phyloP scores from a whole-genome alignment of 2,797 vertebrate genomes.

The Zenarchopterus dispar region DNA sequence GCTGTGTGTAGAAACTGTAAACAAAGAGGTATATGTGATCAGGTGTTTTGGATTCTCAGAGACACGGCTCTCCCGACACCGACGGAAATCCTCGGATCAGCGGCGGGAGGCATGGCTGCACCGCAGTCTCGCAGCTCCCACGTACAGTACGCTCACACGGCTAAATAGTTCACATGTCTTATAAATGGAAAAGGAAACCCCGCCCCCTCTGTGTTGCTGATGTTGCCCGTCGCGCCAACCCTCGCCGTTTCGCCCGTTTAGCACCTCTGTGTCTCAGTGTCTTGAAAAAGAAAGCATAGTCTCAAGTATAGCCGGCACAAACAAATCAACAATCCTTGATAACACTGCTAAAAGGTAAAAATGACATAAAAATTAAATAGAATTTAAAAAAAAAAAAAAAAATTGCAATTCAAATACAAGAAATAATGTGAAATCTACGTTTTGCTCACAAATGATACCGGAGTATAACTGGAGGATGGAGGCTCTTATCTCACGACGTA shows the following conservation, averaged over 20 bases:
- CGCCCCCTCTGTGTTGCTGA: constrained; percentile 3
- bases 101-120: constrained; percentile 75
- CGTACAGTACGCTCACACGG: constrained; percentile 52
- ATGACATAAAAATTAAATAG: constrained; percentile 90
- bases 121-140: constrained; percentile 40
- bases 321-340: constrained; percentile 90
- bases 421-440: constrained; percentile 89
- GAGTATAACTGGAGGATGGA: constrained; percentile 72
- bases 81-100: constrained; percentile 84
- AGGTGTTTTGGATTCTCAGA: constrained; percentile 90
- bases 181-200: constrained; percentile 8
- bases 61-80: constrained; percentile 91
- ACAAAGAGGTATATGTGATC: constrained; percentile 98
- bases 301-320: constrained; percentile 88
- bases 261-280: constrained; percentile 79
- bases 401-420: constrained; percentile 88
- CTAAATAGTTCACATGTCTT: constrained; percentile 63
- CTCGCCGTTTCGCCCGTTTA: constrained; percentile 41
- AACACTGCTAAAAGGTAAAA: constrained; percentile 93
- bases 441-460: constrained; percentile 77
- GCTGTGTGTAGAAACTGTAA: constrained; percentile 97
- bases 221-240: constrained; percentile 42
- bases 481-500: constrained; percentile 83
- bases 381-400: constrained; percentile 74
- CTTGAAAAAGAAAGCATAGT: constrained; percentile 83